Base-by-base conservation (phyloP, 2,113 vertebrate genomes). In the Plotosus lineatus region DNA sequence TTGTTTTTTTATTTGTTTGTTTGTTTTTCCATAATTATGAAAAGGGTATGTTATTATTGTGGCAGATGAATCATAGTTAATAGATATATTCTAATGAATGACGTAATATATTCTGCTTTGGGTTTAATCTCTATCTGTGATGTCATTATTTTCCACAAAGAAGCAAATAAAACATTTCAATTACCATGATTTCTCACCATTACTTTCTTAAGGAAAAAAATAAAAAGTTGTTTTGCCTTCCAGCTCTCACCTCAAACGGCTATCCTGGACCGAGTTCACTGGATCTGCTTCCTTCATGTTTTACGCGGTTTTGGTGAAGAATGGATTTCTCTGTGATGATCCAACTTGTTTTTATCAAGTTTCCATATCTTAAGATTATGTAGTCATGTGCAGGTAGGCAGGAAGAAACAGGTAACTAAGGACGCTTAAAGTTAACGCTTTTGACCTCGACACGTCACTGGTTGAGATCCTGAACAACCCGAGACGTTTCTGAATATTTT, bases 211-310 rank as follows among this genome's bases (percentile, higher is more conserved):
- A 31, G 48, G 14, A 75, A 69, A 68, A 0, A 38, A 71, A 1
- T 46, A 75, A 69, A 68, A 0, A 38, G 48, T 1, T 46, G 51
- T 58, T 28, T 23, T 12, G 21, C 9, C 6, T 2, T 10, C 11
- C 9, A 66, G 60, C 31, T 51, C 85, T 85, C 82, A 88, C 87
- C 69, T 88, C 5, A 82, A 58, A 12, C n/a, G 77, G 75, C 26
- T 81, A 19, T 86, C 74, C 33, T 44, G 78, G 0, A 48, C 42
- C n/a, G 74, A 65, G 60, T 26, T 84, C 38, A 77, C 60, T 0
- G 46, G 80, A 23, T 72, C 81, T 61, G 58, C 73, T 17, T 40
- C 48, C 33, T 51, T 53, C 69, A 9, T 79, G 6, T 80, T 14
- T 79, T 80, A 77, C 76, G 44, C 56, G 73, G 33, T n/a, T n/a